These are phyloP conservation scores for Paralinhomoeus sp. DNA, from an alignment of 2,888 invertebrate genomes.

Conservation along the genomic window DNA sequence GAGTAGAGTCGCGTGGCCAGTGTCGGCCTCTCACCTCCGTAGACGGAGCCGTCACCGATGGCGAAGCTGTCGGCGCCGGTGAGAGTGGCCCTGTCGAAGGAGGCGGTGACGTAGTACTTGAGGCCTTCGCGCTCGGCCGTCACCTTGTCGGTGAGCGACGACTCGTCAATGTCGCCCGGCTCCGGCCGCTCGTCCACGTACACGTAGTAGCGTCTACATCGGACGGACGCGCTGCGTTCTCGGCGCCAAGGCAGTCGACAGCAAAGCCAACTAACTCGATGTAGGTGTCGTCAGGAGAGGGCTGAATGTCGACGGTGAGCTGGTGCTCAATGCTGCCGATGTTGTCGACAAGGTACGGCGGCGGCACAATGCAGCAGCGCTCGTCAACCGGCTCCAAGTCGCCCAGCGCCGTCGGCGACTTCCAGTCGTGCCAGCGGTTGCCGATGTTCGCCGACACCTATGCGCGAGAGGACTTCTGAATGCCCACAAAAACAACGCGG, in stretches of 20 bases:
- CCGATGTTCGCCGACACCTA: slow-evolving; percentile 20
- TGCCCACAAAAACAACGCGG: too few relatives aligned
- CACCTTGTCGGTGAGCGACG: slow-evolving; percentile 22
- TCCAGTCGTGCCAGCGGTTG: slow-evolving; percentile 23
- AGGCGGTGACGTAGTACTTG: slow-evolving; percentile 24
- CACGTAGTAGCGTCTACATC: slow-evolving; percentile 20
- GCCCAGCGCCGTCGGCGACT: slow-evolving; percentile 13
- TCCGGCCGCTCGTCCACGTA: slow-evolving; percentile 24
- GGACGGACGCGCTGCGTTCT: background rate
- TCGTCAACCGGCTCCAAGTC: slow-evolving; percentile 1
- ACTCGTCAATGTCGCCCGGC: slow-evolving; percentile 23
- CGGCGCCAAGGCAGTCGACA: too few relatives aligned
- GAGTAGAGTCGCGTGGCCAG: too few relatives aligned
- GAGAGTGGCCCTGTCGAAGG: slow-evolving; percentile 21
- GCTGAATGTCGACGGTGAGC: slow-evolving; percentile 18
- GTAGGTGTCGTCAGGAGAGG: slow-evolving; percentile 6
- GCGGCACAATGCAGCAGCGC: slow-evolving; percentile 25
- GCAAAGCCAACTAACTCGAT: background rate
- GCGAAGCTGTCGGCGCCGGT: slow-evolving; percentile 8
- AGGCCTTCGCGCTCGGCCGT: slow-evolving; percentile 19
- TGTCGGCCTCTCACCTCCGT: too few relatives aligned
- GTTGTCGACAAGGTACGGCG: slow-evolving; percentile 21
- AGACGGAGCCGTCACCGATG: slow-evolving; percentile 22
- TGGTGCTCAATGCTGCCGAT: slow-evolving; percentile 18
- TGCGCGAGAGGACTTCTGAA: too few relatives aligned